phyloP scores from a whole-genome alignment of 2,888 invertebrate species.

The Lutraria lutraria region DNA sequence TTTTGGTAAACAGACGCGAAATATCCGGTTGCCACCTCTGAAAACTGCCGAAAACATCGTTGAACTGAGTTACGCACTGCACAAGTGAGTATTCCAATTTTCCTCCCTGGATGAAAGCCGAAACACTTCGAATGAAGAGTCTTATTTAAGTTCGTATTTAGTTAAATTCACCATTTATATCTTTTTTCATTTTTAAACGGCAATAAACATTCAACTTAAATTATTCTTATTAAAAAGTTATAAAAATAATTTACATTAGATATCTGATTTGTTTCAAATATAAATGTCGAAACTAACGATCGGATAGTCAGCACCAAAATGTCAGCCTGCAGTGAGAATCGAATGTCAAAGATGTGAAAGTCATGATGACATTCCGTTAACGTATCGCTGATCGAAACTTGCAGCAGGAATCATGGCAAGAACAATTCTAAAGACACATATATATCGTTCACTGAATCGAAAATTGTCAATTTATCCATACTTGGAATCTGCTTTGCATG shows the following conservation, averaged over 20 bases:
- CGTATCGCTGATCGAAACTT: not conserved
- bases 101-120: not conserved
- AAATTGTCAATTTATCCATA: not conserved
- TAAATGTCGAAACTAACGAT: not conserved
- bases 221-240: not conserved
- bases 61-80: not conserved
- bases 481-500: not conserved
- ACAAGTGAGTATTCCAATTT: not conserved
- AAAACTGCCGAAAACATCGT: slow-evolving; percentile 45
- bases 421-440: not conserved
- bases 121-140: not conserved
- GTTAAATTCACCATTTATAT: not conserved
- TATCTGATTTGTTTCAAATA: not conserved
- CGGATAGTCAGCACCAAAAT: slow-evolving; percentile 3
- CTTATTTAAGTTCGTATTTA: slow-evolving; percentile 4
- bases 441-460: not conserved
- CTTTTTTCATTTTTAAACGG: not conserved
- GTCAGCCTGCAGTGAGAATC: slow-evolving; percentile 15
- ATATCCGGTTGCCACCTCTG: slow-evolving; percentile 43
- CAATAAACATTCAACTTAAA: not conserved
- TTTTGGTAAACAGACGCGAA: not conserved
- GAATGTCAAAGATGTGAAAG: slow-evolving; percentile 16
- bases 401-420: not conserved
- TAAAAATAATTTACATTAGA: not conserved
- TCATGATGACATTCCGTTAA: not conserved